Conservation (phyloP, 2,113 vertebrate species). For the Nycticryphes semicollaris region DNA sequence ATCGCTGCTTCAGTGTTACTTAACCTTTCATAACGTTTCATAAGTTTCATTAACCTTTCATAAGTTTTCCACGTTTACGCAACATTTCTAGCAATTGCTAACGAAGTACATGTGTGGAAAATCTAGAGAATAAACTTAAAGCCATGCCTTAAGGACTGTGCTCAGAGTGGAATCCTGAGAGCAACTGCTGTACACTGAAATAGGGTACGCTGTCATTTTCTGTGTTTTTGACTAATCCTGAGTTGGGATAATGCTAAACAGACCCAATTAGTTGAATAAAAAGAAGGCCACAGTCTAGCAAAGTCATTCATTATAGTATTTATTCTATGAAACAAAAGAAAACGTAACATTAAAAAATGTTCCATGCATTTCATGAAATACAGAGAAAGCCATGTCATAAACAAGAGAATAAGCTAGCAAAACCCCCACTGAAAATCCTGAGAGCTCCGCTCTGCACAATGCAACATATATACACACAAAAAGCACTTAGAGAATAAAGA, state of each 20-base stretch:
- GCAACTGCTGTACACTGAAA: not conserved
- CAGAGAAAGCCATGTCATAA: not conserved
- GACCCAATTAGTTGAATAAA: not conserved
- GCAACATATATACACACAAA: not conserved
- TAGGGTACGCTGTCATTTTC: not conserved
- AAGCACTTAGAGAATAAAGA: not conserved
- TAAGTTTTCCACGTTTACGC: not conserved
- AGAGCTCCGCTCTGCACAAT: not conserved
- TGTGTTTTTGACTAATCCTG: not conserved
- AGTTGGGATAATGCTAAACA: not conserved
- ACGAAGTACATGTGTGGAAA: not conserved
- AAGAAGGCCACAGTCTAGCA: not conserved
- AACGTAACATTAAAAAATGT: not conserved
- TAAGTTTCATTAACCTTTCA: not conserved
- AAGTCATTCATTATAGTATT: constrained; percentile 4
- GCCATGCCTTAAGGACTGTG: not conserved
- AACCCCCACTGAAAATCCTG: not conserved
- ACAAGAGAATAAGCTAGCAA: not conserved
- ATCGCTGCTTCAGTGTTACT: not conserved
- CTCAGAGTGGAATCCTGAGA: not conserved
- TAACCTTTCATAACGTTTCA: not conserved
- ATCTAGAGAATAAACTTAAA: not conserved
- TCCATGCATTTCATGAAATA: constrained; percentile 20
- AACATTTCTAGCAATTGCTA: not conserved
- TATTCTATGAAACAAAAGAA: constrained; percentile 44